Percentiles rank a stretch among this genome's conserved stretches.
Evolutionary conservation across 1,140 invertebrate species (phyloP).

Genomic region (Cheumatopsyche charites): DNA sequence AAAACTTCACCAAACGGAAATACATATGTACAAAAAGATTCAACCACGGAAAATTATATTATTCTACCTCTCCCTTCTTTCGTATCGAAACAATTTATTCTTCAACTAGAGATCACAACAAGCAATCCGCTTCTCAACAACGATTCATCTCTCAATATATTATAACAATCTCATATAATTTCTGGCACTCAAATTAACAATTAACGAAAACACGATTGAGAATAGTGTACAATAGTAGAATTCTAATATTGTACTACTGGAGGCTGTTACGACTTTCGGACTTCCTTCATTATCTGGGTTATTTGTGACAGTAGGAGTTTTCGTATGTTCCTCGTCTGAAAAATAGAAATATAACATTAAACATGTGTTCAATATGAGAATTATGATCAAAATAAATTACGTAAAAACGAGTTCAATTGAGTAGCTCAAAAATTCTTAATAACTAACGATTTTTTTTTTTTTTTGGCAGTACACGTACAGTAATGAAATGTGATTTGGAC

Average conservation of each 20-base stretch:
- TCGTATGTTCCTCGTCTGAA: background rate
- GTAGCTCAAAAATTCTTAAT: no score
- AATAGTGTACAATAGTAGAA: background rate
- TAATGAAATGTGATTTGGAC: no score
- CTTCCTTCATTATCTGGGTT: no score
- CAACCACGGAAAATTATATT: no score
- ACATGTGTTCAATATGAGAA: no score
- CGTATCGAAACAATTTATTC: background rate
- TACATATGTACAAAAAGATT: no score
- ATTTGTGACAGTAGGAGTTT: conserved; percentile 3
- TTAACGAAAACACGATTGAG: background rate
- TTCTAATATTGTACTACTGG: background rate
- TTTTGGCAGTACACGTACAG: no score
- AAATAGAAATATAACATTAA: background rate
- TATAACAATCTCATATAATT: conserved; percentile 17
- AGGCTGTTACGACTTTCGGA: background rate
- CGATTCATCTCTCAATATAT: background rate
- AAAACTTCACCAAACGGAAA: no score
- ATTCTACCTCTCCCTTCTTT: background rate
- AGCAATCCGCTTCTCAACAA: conserved; percentile 11
- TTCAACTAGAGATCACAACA: conserved; percentile 17
- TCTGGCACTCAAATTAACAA: conserved; percentile 12
- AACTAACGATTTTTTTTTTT: no score
- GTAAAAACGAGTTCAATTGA: no score
- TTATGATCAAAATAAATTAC: no score